Conservation (phyloP, 2,888 invertebrate species). For the Protophormia terraenovae region DNA sequence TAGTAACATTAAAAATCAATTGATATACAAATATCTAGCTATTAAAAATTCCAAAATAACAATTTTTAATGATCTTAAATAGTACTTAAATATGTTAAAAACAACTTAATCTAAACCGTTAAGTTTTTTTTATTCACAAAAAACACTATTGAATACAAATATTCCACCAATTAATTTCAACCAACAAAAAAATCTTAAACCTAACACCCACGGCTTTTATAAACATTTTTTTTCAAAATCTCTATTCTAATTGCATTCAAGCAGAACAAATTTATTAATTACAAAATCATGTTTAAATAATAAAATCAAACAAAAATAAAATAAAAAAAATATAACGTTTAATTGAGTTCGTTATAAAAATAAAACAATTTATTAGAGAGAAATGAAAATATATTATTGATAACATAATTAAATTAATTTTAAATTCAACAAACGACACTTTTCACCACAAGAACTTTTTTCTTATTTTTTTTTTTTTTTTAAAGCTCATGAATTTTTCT, state of each 20-base stretch:
- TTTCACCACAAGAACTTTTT: constrained; percentile 52
- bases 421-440: constrained; percentile 57
- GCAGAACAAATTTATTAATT: constrained; percentile 56
- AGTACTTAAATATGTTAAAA: not conserved
- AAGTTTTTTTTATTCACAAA: not conserved
- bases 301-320: constrained; percentile 1
- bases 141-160: not conserved
- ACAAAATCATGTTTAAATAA: constrained; percentile 53
- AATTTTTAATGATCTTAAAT: no score
- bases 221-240: constrained; percentile 1
- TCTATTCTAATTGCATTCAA: constrained; percentile 9
- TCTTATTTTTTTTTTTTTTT: not conserved
- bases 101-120: not conserved
- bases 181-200: not conserved
- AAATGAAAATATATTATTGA: constrained; percentile 34
- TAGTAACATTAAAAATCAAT: no score
- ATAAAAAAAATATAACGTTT: not conserved
- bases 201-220: constrained; percentile 1
- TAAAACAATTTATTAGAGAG: not conserved
- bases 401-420: constrained; percentile 64
- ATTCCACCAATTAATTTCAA: not conserved
- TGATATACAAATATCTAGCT: no score
- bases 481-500: not conserved
- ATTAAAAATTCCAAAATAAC: no score
- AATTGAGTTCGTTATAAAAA: constrained; percentile 1